Conservation (phyloP, 2,113 vertebrate genomes). For the Apistogramma diplotaenia region DNA sequence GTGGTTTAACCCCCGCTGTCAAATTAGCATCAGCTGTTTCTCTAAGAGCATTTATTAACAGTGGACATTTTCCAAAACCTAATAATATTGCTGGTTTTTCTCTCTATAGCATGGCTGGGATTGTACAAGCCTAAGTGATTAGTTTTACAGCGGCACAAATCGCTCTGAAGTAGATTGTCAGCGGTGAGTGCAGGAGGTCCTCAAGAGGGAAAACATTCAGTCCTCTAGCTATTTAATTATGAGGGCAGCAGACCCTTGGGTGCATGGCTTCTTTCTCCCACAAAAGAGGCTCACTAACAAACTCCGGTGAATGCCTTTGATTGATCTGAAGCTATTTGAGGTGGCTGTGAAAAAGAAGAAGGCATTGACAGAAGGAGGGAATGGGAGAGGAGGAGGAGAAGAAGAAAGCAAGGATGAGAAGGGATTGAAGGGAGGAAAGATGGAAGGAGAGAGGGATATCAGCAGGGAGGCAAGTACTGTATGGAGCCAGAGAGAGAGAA, state of each 20-base stretch:
- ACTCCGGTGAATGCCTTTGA: conserved; percentile 63
- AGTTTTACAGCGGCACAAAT: conserved; percentile 49
- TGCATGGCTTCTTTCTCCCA: conserved; percentile 39
- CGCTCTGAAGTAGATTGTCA: conserved; percentile 49
- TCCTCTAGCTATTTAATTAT: conserved; percentile 69
- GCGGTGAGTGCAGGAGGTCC: conserved; percentile 28
- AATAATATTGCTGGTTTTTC: conserved; percentile 49
- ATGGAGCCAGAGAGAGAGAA: conserved; percentile 16
- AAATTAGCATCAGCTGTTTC: conserved; percentile 43
- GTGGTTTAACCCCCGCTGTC: conserved; percentile 39
- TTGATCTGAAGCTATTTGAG: conserved; percentile 62
- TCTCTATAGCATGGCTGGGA: conserved; percentile 34
- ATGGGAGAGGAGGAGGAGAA: background rate
- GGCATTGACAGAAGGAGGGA: conserved; percentile 22
- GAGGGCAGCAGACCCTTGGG: conserved; percentile 51
- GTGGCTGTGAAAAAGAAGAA: conserved; percentile 61
- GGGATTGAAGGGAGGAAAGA: background rate
- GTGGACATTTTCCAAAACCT: conserved; percentile 55
- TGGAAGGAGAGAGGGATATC: conserved; percentile 8
- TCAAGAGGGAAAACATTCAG: conserved; percentile 49
- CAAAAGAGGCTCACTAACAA: conserved; percentile 60
- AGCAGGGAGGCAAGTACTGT: conserved; percentile 2
- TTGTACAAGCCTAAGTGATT: conserved; percentile 64
- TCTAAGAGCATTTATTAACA: conserved; percentile 39
- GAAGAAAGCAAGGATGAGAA: background rate